Evolutionary conservation across 2,888 invertebrate genomes (phyloP).

Genomic region (Nowickia ferox): DNA sequence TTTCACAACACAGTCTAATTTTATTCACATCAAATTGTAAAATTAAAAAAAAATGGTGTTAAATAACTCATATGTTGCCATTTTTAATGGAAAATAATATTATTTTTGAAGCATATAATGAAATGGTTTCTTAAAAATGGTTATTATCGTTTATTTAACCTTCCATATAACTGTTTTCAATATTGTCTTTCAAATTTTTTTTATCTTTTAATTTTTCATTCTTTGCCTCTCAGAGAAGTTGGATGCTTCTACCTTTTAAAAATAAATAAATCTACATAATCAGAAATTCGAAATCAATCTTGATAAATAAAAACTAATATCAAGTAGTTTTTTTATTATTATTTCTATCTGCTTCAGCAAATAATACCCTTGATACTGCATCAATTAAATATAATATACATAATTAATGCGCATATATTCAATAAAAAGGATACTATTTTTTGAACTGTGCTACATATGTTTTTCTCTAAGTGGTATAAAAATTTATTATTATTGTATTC

Average conservation of each 20-base stretch:
- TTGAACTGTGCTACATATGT: neutral
- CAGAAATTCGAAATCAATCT: no score
- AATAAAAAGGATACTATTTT: neutral
- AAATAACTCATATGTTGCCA: neutral
- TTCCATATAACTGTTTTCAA: no score
- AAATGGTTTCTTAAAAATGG: no score
- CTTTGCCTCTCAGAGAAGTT: no score
- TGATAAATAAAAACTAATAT: neutral
- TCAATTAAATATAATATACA: neutral
- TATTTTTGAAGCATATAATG: neutral
- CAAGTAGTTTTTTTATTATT: neutral
- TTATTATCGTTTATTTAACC: no score
- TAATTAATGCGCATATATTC: neutral
- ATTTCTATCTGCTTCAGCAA: neutral
- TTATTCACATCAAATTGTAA: constrained; percentile 7
- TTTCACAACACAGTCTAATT: constrained; percentile 19
- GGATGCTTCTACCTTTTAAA: no score
- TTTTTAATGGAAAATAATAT: neutral
- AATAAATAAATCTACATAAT: no score
- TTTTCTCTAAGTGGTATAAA: constrained; percentile 4
- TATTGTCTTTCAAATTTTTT: neutral
- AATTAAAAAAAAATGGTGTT: constrained; percentile 34
- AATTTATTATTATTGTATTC: constrained; percentile 16
- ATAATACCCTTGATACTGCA: neutral
- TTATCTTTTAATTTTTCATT: neutral